Conservation (phyloP, 1,140 invertebrate species). For the Drosophila sp. region DNA sequence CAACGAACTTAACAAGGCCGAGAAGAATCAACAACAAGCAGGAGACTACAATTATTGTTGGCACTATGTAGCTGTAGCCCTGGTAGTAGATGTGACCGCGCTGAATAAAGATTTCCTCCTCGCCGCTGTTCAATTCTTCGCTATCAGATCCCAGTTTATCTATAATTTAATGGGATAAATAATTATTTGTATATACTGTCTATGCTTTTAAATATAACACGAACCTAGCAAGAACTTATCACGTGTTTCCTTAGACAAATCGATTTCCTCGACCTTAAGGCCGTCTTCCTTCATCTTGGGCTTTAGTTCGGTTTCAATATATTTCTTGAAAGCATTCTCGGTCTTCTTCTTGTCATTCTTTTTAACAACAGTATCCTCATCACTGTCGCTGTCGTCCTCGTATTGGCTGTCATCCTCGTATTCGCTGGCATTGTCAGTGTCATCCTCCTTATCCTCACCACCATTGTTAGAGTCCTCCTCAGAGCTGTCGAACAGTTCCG, state of each 20-base stretch:
- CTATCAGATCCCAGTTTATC: conserved; percentile 65
- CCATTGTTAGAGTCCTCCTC: conserved; percentile 82
- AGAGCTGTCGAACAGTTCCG: conserved; percentile 68
- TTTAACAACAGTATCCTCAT: conserved; percentile 74
- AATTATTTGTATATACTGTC: not conserved
- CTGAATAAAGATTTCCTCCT: conserved; percentile 85
- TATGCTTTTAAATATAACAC: conserved; percentile 16
- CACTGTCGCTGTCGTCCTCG: conserved; percentile 67
- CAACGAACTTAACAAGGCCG: conserved; percentile 85
- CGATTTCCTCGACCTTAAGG: conserved; percentile 71
- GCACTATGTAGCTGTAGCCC: conserved; percentile 85
- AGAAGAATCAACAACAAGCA: conserved; percentile 85
- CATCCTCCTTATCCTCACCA: conserved; percentile 78
- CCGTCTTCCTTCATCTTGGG: conserved; percentile 61
- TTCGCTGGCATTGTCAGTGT: conserved; percentile 69
- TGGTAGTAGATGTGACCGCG: conserved; percentile 84
- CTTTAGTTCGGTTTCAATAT: conserved; percentile 48
- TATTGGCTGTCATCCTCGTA: conserved; percentile 62
- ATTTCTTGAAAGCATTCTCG: conserved; percentile 28
- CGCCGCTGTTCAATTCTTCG: conserved; percentile 65
- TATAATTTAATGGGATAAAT: conserved; percentile 13
- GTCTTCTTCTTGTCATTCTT: conserved; percentile 53
- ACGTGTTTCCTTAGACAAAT: conserved; percentile 84
- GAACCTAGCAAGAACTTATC: conserved; percentile 73
- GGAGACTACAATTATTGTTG: conserved; percentile 85